phyloP scores from a whole-genome alignment of 2,888 invertebrate genomes.

The Ichneumoninae sp. region DNA sequence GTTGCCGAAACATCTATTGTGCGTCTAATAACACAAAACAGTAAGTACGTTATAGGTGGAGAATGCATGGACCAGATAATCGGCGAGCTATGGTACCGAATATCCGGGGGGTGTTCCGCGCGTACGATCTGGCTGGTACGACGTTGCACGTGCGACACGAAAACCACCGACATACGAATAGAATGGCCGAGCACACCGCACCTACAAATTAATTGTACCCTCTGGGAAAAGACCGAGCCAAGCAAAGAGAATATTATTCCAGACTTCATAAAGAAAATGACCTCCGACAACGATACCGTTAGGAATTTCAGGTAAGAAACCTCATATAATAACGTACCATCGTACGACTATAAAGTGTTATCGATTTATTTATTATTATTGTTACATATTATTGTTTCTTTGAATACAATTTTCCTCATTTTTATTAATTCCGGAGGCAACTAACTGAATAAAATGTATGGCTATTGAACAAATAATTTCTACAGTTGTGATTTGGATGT shows the following conservation, averaged over 20 bases:
- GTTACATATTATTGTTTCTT: not conserved
- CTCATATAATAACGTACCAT: not conserved
- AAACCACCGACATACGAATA: slow-evolving; percentile 52
- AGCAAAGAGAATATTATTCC: not conserved
- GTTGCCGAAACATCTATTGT: slow-evolving; percentile 30
- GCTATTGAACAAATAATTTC: not conserved
- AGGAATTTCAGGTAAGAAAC: not conserved
- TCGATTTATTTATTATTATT: not conserved
- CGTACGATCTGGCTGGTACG: slow-evolving; percentile 17
- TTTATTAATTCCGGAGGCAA: not conserved
- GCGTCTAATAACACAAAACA: slow-evolving; percentile 23
- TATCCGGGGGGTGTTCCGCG: slow-evolving; percentile 40
- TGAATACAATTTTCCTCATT: not conserved
- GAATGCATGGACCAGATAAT: not conserved
- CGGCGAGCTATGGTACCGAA: slow-evolving; percentile 13
- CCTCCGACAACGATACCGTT: not conserved
- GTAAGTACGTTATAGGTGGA: slow-evolving; percentile 7
- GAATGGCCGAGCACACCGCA: slow-evolving; percentile 49
- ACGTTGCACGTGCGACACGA: slow-evolving; percentile 1
- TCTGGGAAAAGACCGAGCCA: slow-evolving; percentile 16
- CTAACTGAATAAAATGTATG: not conserved
- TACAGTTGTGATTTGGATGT: not conserved
- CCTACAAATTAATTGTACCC: slow-evolving; percentile 48
- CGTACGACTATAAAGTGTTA: too few relatives aligned
- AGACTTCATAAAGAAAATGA: slow-evolving; percentile 13